A percentile compares a stretch with the other conserved stretches of the same genome.
These are phyloP conservation scores for Drosophila subsilvestris DNA, from an alignment of 2,888 invertebrate genomes.

Conservation along the genomic window DNA sequence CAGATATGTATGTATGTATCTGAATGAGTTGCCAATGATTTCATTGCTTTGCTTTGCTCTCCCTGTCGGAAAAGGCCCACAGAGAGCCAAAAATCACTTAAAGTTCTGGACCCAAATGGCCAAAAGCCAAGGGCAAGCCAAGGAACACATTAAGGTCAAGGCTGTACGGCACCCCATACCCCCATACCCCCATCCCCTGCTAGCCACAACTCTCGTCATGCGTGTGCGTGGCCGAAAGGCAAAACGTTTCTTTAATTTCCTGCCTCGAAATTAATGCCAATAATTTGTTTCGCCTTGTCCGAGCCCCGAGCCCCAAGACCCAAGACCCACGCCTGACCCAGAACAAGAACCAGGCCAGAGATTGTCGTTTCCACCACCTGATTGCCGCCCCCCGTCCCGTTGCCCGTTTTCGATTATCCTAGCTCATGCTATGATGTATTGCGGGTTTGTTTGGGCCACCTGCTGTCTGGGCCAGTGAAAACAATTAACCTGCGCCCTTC, in stretches of 20 bases:
- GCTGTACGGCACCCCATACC: conserved; percentile 17
- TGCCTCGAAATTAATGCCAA: conserved; percentile 56
- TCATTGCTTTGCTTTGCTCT: conserved; percentile 23
- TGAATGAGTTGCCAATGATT: conserved; percentile 24
- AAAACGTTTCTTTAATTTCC: conserved; percentile 62
- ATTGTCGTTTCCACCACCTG: conserved; percentile 9
- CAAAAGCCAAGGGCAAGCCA: conserved; percentile 19
- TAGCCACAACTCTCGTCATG: neutral
- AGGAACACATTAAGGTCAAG: conserved; percentile 42
- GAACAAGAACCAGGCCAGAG: neutral
- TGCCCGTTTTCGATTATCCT: conserved; percentile 37
- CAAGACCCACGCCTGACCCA: neutral
- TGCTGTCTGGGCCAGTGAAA: conserved; percentile 33
- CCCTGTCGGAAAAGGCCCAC: neutral
- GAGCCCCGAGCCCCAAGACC: neutral
- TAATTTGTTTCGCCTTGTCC: conserved; percentile 44
- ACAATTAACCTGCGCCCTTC: conserved; percentile 58
- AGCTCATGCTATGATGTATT: conserved; percentile 4
- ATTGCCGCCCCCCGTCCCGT: conserved; percentile 16
- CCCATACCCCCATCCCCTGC: neutral
- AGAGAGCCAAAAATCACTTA: conserved; percentile 29
- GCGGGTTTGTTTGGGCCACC: conserved; percentile 28
- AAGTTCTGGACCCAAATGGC: conserved; percentile 18
- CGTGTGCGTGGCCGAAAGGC: conserved; percentile 37
- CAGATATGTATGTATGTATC: neutral